These are phyloP conservation scores for Rhinichthys klamathensis DNA, from an alignment of 2,113 vertebrate species.

Conservation along the genomic window DNA sequence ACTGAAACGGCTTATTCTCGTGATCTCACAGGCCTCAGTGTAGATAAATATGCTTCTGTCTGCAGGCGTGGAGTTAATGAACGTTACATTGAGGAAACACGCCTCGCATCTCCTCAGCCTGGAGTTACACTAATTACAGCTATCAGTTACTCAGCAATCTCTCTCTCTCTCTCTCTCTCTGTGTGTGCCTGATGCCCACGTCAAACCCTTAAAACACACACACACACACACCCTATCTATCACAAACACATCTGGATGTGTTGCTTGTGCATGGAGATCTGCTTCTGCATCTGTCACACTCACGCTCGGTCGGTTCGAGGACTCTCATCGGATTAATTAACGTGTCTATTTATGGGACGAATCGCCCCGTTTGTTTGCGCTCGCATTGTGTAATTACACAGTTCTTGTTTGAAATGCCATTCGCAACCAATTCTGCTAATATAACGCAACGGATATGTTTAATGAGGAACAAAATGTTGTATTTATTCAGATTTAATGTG, in stretches of 20 bases:
- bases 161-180: conserved; percentile 7
- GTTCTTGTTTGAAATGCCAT: conserved; percentile 14
- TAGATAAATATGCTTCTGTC: conserved; percentile 22
- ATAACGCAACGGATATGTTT: neutral
- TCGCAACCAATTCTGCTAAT: neutral
- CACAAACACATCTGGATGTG: conserved; percentile 27
- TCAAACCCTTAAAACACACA: neutral
- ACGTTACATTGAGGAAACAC: conserved; percentile 19
- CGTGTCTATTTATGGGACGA: neutral
- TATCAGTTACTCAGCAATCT: conserved; percentile 12
- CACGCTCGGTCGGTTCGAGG: neutral
- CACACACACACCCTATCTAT: neutral
- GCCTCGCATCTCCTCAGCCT: conserved; percentile 16
- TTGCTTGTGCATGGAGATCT: neutral
- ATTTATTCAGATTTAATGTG: neutral
- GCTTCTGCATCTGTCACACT: conserved; percentile 31
- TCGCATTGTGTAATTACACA: neutral
- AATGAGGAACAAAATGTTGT: conserved; percentile 3
- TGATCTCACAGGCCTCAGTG: conserved; percentile 2
- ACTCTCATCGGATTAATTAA: conserved; percentile 45
- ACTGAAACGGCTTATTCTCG: neutral
- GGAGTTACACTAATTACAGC: conserved; percentile 39
- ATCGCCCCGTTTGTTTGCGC: neutral
- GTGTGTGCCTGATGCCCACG: neutral
- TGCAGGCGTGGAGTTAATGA: conserved; percentile 37